Conservation (phyloP, 2,797 vertebrate species). For the Tadarida brasiliensis region DNA sequence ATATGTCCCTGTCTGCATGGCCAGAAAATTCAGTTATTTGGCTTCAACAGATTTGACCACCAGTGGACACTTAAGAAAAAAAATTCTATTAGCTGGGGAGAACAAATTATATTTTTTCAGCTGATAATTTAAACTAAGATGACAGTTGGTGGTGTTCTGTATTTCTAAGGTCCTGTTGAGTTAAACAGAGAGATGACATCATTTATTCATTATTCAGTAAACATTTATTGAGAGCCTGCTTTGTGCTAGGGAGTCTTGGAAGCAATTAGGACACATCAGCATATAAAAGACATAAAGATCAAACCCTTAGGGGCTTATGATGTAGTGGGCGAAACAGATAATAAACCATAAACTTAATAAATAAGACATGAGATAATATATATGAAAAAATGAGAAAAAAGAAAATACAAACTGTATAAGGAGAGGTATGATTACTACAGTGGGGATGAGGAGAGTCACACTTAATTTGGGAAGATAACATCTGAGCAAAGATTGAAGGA, state of each 20-base stretch:
- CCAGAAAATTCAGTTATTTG: background rate
- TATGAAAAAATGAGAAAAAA: background rate
- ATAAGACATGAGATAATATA: background rate
- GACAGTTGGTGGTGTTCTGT: background rate
- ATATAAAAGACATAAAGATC: background rate
- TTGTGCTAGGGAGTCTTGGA: background rate
- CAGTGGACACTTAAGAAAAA: background rate
- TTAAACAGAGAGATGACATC: background rate
- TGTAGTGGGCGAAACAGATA: background rate
- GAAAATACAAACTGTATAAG: background rate
- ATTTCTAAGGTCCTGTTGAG: background rate
- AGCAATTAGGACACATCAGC: background rate
- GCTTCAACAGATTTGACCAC: background rate
- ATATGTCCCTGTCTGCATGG: background rate
- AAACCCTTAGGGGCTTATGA: background rate
- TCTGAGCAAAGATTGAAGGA: background rate
- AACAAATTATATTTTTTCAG: background rate
- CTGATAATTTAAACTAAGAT: slow-evolving; percentile 20
- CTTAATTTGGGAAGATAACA: background rate
- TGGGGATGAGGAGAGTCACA: background rate
- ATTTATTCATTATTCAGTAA: slow-evolving; percentile 10
- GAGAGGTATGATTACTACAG: background rate
- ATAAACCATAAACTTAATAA: slow-evolving; percentile 8
- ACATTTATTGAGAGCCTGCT: background rate
- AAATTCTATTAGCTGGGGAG: background rate